Percentiles rank a stretch among this genome's conserved stretches.
Conservation (phyloP, 2,797 vertebrate genomes). For the Urocyon cinereoargenteus region DNA sequence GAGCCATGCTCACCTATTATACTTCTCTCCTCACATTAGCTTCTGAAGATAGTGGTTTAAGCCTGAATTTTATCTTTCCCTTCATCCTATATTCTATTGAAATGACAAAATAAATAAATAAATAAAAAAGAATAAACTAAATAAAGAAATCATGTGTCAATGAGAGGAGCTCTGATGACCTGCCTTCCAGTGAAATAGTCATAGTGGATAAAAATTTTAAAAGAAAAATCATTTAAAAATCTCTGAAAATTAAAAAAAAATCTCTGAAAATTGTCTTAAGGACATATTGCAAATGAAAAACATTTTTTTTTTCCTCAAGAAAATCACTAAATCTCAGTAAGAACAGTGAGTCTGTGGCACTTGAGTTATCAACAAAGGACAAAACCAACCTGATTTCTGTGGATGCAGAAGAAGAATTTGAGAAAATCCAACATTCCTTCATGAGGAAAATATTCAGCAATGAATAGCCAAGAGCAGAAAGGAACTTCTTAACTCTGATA, state of each 20-base stretch:
- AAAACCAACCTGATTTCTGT: background rate
- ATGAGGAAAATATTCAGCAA: background rate
- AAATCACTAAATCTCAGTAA: background rate
- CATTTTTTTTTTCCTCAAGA: background rate
- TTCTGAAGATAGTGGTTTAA: background rate
- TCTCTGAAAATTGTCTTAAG: background rate
- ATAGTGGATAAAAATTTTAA: background rate
- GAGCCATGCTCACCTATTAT: background rate
- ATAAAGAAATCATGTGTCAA: background rate
- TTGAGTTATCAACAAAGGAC: background rate
- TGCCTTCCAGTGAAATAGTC: background rate
- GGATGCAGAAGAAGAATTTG: background rate
- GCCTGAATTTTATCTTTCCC: background rate
- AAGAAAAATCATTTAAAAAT: background rate
- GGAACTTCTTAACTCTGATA: background rate
- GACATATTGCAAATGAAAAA: background rate
- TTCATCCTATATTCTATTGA: background rate
- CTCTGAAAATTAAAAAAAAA: background rate
- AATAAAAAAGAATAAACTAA: background rate
- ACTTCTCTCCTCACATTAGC: background rate
- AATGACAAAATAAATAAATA: background rate
- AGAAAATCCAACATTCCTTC: background rate
- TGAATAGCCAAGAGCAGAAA: background rate
- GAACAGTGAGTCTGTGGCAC: background rate
- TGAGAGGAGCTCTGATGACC: background rate